A percentile compares a stretch with the other conserved stretches of the same genome.
Evolutionary conservation across 1,140 invertebrate genomes (phyloP).

Genomic region (Mya arenaria): DNA sequence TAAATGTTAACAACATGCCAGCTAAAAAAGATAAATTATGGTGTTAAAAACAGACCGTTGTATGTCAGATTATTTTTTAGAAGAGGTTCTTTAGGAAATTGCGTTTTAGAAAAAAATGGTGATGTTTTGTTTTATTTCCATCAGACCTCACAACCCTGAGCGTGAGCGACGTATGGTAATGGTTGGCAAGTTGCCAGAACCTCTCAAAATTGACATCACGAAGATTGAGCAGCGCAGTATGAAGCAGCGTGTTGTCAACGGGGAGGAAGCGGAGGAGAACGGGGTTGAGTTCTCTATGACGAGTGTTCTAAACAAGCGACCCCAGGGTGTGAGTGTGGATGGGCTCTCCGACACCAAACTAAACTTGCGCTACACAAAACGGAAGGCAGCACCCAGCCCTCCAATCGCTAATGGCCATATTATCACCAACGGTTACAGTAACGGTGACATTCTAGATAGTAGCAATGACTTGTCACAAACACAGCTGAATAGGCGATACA

Average conservation of each 20-base stretch:
- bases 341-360: conserved; percentile 75
- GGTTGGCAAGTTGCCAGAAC: conserved; percentile 67
- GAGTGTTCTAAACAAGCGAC: conserved; percentile 75
- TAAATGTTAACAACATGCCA: too few species aligned
- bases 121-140: too few species aligned
- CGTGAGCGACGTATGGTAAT: conserved; percentile 73
- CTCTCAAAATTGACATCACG: conserved; percentile 67
- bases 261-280: conserved; percentile 58
- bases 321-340: conserved; percentile 69
- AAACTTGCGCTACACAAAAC: conserved; percentile 76
- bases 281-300: conserved; percentile 73
- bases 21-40: too few species aligned
- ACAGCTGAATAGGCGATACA: conserved; percentile 71
- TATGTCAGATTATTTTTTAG: too few species aligned
- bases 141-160: conserved; percentile 80
- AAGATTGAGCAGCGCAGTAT: conserved; percentile 55
- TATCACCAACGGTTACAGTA: conserved; percentile 64
- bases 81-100: too few species aligned
- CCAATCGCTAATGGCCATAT: conserved; percentile 64
- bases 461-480: conserved; percentile 64
- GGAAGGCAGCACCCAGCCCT: conserved; percentile 64
- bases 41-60: too few species aligned
- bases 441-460: conserved; percentile 66
- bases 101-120: too few species aligned
- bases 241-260: conserved; percentile 34